Evolutionary conservation across 2,797 vertebrate genomes (phyloP).

Genomic region (Liparis tanakae): DNA sequence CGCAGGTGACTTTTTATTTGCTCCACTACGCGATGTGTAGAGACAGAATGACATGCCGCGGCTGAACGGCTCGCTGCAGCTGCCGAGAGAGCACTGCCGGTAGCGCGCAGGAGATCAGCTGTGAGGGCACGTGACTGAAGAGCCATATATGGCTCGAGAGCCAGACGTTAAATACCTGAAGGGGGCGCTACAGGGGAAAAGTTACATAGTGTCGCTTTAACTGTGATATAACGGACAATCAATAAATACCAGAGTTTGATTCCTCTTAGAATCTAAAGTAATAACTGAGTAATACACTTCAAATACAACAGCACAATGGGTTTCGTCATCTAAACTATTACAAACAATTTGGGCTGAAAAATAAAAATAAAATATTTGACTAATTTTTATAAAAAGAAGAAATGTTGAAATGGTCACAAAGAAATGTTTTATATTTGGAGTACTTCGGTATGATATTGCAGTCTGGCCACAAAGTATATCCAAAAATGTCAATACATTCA

Average conservation of each 20-base stretch:
- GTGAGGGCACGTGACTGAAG: too few species aligned
- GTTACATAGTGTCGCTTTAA: too few species aligned
- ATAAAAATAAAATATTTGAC: neutral
- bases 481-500: constrained; percentile 27
- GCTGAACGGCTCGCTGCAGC: too few species aligned
- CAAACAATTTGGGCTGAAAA: neutral
- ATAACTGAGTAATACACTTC: neutral
- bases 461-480: constrained; percentile 29
- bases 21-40: too few species aligned
- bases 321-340: neutral
- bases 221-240: neutral
- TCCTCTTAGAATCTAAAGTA: neutral
- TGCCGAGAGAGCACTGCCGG: too few species aligned
- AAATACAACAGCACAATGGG: neutral
- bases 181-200: too few species aligned
- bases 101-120: too few species aligned
- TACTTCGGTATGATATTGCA: neutral
- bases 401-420: neutral
- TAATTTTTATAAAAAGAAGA: neutral
- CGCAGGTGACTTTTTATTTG: too few species aligned
- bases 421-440: neutral
- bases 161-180: too few species aligned
- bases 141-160: too few species aligned
- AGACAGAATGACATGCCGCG: too few species aligned
- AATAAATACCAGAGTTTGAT: neutral